Evolutionary conservation across 2,797 vertebrate species (phyloP).

Genomic region (Sylvilagus floridanus): DNA sequence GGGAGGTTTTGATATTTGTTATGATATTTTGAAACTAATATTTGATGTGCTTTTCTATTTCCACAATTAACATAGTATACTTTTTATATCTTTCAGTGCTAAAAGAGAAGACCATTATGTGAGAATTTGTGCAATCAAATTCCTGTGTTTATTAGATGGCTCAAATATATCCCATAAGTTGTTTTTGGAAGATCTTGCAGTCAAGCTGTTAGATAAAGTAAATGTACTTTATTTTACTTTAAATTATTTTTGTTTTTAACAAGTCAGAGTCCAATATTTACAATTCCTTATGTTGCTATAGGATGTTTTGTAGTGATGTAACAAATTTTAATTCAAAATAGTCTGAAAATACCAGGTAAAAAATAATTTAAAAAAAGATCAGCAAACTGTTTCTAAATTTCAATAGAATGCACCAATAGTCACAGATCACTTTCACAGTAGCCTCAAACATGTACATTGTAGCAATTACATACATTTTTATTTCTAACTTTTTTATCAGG

Average conservation of each 20-base stretch:
- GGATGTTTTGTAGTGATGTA: too few relatives aligned
- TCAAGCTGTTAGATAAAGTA: constrained; percentile 94
- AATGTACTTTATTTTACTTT: constrained; percentile 63
- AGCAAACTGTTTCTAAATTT: too few relatives aligned
- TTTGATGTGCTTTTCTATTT: neutral
- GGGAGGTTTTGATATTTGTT: neutral
- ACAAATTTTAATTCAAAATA: too few relatives aligned
- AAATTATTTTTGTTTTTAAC: constrained; percentile 8
- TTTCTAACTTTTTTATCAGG: neutral
- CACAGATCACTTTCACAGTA: too few relatives aligned
- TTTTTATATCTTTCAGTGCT: constrained; percentile 88
- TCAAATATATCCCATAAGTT: constrained; percentile 89
- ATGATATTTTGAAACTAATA: constrained; percentile 13
- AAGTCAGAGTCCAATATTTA: neutral
- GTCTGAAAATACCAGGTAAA: too few relatives aligned
- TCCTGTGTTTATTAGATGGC: constrained; percentile 92
- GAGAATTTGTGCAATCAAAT: constrained; percentile 92
- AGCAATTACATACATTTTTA: neutral
- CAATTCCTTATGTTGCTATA: neutral
- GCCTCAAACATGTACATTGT: too few relatives aligned
- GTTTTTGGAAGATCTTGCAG: constrained; percentile 92
- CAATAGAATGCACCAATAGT: too few relatives aligned
- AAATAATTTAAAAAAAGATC: too few relatives aligned
- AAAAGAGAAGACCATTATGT: constrained; percentile 94
- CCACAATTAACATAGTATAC: constrained; percentile 40